phyloP scores from a whole-genome alignment of 2,797 vertebrate genomes.

The Peromyscus nudipes region DNA sequence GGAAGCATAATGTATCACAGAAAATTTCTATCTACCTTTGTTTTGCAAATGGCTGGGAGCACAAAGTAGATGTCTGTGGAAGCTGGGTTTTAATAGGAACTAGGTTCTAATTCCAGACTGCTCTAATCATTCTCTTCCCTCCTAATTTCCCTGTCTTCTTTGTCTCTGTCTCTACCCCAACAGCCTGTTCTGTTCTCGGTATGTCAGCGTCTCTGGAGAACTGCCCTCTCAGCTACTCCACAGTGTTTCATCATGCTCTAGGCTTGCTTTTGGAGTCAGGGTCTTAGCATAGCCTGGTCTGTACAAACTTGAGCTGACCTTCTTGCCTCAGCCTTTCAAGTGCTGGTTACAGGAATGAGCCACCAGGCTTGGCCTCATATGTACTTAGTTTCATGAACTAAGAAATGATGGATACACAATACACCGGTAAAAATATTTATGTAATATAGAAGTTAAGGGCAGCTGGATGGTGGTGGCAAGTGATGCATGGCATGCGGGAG shows the following conservation, averaged over 20 bases:
- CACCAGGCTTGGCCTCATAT: background rate
- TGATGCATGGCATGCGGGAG: no score
- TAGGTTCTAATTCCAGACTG: background rate
- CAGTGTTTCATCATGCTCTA: background rate
- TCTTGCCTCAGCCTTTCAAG: background rate
- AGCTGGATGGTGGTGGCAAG: no score
- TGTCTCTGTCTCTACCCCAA: background rate
- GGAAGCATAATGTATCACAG: background rate
- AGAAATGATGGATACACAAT: background rate
- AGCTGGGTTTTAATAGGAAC: slow-evolving; percentile 12
- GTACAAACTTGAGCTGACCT: background rate
- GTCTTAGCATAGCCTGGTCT: background rate
- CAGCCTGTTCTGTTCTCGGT: background rate
- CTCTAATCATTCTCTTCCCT: background rate
- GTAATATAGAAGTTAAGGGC: background rate
- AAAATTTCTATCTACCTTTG: background rate
- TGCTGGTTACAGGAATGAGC: background rate
- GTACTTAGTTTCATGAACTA: slow-evolving; percentile 34
- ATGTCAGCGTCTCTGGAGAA: slow-evolving; percentile 24
- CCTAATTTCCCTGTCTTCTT: background rate
- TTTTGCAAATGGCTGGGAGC: background rate
- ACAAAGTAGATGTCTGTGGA: slow-evolving; percentile 10
- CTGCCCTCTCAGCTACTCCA: background rate
- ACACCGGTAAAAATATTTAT: background rate
- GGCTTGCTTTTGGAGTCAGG: background rate